Percentiles rank a stretch among this genome's conserved stretches.
Evolutionary conservation across 2,888 invertebrate genomes (phyloP).

Genomic region (Nomada ruficornis): DNA sequence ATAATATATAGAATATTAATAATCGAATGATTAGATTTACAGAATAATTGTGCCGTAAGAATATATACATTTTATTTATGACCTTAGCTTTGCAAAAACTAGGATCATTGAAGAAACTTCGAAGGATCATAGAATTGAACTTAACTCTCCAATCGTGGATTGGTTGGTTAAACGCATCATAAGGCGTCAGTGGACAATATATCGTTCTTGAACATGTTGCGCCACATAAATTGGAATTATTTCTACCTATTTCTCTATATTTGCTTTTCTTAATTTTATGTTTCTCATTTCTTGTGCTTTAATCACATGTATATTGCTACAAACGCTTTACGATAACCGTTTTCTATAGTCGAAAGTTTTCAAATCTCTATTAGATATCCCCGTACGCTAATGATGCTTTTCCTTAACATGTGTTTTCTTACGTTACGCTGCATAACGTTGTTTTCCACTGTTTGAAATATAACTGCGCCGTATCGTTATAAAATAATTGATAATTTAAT

Average conservation of each 20-base stretch:
- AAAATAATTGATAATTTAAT: constrained; percentile 17
- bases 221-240: constrained; percentile 16
- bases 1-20: not conserved
- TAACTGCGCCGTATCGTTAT: not conserved
- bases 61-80: not conserved
- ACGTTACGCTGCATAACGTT: not conserved
- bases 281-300: constrained; percentile 3
- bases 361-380: not conserved
- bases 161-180: constrained; percentile 11
- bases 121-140: not conserved
- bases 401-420: constrained; percentile 1
- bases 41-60: not conserved
- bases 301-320: not conserved
- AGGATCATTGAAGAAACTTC: not conserved
- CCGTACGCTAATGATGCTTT: not conserved
- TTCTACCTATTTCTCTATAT: not conserved
- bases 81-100: not conserved
- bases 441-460: constrained; percentile 7
- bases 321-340: not conserved
- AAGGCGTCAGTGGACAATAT: constrained; percentile 3
- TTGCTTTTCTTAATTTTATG: constrained; percentile 12
- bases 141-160: not conserved
- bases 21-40: not conserved
- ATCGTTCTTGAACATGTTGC: constrained; percentile 11
- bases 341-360: not conserved